These are phyloP conservation scores for Drosophila prosaltans DNA, from an alignment of 1,140 invertebrate genomes.

Conservation along the genomic window DNA sequence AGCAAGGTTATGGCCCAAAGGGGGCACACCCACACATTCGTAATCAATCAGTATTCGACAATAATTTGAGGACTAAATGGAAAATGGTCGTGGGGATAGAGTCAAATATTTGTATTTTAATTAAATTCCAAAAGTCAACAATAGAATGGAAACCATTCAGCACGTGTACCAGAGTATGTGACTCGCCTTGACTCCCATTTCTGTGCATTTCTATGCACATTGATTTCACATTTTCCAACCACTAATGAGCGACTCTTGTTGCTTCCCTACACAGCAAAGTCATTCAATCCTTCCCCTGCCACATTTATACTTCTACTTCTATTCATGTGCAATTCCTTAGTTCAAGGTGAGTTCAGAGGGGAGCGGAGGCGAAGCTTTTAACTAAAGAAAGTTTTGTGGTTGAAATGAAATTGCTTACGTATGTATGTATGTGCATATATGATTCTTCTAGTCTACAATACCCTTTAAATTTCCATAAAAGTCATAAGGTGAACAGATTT, in stretches of 20 bases:
- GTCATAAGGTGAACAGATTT: neutral
- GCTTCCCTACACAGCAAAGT: neutral
- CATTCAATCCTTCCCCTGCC: neutral
- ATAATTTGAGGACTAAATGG: neutral
- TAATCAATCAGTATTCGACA: constrained; percentile 59
- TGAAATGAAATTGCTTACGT: neutral
- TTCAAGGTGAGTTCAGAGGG: neutral
- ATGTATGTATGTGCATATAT: neutral
- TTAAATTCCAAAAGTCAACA: constrained; percentile 17
- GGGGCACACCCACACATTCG: constrained; percentile 8
- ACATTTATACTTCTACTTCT: constrained; percentile 1
- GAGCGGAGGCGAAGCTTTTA: neutral
- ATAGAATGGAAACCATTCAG: constrained; percentile 15
- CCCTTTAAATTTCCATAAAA: neutral
- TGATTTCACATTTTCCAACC: constrained; percentile 22
- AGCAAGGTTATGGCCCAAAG: constrained; percentile 30
- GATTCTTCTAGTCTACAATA: neutral
- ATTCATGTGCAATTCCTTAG: constrained; percentile 4
- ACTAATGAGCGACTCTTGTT: constrained; percentile 47
- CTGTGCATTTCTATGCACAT: constrained; percentile 23
- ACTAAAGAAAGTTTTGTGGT: constrained; percentile 2
- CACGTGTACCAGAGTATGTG: neutral
- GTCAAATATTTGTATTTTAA: constrained; percentile 19
- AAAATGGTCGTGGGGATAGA: neutral
- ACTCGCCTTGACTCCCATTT: neutral